Base-by-base conservation (phyloP, 2,113 vertebrate species). In the Haemorhous mexicanus region DNA sequence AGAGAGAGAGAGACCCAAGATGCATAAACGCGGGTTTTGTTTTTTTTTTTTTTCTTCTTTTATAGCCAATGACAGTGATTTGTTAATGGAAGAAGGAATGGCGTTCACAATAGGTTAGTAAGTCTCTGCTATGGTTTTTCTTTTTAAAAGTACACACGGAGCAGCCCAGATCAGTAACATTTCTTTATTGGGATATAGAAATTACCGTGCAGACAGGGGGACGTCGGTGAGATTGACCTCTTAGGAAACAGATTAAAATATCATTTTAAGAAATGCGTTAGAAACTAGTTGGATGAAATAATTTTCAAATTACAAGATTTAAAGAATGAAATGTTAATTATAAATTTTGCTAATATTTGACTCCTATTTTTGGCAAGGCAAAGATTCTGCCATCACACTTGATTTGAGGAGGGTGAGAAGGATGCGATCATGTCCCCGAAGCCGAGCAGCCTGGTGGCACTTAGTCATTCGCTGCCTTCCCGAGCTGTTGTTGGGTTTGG, bases 71-170 rank as follows among this genome's bases (percentile, higher is more conserved):
- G 97, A 98, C 96, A 98, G 84, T 30, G 90, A 96, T 90, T 93
- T 98, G 72, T 88, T 95, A 93, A 98, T 98, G 98, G 96, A 98
- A 89, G 98, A 98, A 80, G 98, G 98, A 53, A 98, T 98, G 98
- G 98, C 97, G 2, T 98, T 98, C 97, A 98, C 98, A 58, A 97
- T 98, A 97, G 98, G 98, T 98, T 91, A 97, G 97, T 98, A 80
- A 67, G 69, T 41, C 49, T 92, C 87, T 89, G 39, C 41, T 87
- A 6, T 58, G 59, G 23, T 52, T 80, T 80, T 84, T 72, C n/a
- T 75, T 17, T 35, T 17, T 46, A 59, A 39, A 78, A 68, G 15
- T 58, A 23, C 52, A 30, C 39, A 11, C 13, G 23, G 49, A 75
- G 44, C 75, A 64, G 49, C 68, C 43, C 50, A 44, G 55, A 39